These are phyloP conservation scores for Sialis fuliginosa DNA, from an alignment of 2,888 invertebrate genomes.

Conservation along the genomic window DNA sequence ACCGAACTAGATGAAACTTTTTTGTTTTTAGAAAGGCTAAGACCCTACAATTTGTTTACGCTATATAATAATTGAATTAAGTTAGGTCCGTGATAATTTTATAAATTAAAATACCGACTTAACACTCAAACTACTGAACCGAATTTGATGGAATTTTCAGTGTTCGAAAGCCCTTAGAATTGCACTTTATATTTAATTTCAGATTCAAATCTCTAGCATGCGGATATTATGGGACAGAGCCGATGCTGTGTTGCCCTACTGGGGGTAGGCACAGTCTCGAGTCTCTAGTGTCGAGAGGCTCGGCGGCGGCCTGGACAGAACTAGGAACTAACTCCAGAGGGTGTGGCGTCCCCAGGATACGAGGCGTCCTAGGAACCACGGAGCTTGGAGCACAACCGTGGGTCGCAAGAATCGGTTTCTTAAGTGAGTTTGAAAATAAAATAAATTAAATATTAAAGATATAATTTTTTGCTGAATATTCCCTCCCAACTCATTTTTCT, in stretches of 20 bases:
- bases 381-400: slow-evolving; percentile 61
- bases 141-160: too few species aligned
- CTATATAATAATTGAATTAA: too few species aligned
- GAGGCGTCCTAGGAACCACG: slow-evolving; percentile 23
- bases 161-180: too few species aligned
- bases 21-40: too few species aligned
- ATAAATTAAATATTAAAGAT: too few species aligned
- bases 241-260: slow-evolving; percentile 4
- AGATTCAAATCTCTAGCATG: slow-evolving; percentile 4
- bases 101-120: too few species aligned
- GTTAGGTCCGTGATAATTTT: too few species aligned
- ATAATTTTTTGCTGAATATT: too few species aligned
- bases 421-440: slow-evolving; percentile 40
- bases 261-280: not conserved
- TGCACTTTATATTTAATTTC: not conserved
- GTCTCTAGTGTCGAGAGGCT: not conserved
- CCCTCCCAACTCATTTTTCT: too few species aligned
- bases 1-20: too few species aligned
- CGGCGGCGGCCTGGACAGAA: not conserved
- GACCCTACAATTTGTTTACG: too few species aligned
- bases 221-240: slow-evolving; percentile 3
- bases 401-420: slow-evolving; percentile 57
- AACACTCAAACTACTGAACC: too few species aligned
- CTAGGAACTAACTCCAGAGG: not conserved
- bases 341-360: not conserved